Evolutionary conservation across 2,113 vertebrate species (phyloP).

Genomic region (Podarcis cretensis): DNA sequence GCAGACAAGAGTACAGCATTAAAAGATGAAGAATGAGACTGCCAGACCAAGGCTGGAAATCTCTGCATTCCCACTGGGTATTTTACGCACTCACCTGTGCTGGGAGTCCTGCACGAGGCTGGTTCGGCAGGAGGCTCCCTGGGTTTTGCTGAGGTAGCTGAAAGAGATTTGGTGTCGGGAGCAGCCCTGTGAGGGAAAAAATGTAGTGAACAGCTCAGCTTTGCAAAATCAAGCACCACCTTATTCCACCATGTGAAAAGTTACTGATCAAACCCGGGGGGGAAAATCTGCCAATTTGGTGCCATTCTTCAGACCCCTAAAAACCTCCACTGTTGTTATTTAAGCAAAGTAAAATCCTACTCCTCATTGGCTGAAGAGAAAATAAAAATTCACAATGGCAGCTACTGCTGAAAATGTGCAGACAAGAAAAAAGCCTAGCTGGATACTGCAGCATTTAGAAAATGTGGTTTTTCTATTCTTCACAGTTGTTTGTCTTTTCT

Average conservation of each 20-base stretch:
- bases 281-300: not conserved
- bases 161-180: constrained; percentile 92
- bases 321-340: not conserved
- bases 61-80: not conserved
- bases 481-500: not conserved
- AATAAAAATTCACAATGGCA: not conserved
- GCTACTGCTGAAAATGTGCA: not conserved
- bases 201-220: not conserved
- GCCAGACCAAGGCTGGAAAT: no score
- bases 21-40: not conserved
- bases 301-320: not conserved
- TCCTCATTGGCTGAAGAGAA: not conserved
- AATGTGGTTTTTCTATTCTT: not conserved
- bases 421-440: not conserved
- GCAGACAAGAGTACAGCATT: not conserved
- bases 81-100: constrained; percentile 79
- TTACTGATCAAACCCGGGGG: not conserved
- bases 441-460: not conserved
- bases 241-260: not conserved
- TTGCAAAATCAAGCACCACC: not conserved
- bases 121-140: constrained; percentile 86
- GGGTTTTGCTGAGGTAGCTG: constrained; percentile 97
- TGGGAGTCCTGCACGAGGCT: constrained; percentile 84
- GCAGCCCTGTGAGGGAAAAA: constrained; percentile 78
- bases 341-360: not conserved